Base-by-base conservation (phyloP, 2,797 vertebrate genomes). In the Craterocephalus amniculus region DNA sequence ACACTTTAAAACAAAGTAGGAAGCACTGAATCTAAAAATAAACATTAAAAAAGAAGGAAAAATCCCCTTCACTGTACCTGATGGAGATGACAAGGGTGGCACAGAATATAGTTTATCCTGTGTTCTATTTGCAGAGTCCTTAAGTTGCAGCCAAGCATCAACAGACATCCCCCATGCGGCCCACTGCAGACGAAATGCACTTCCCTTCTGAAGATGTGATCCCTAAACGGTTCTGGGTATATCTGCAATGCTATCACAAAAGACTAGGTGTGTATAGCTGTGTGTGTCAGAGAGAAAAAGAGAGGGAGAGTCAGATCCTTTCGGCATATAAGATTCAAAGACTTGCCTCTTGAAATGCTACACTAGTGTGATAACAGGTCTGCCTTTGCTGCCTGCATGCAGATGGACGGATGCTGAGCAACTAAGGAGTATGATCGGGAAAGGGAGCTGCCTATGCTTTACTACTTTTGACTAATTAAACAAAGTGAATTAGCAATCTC, bases 391-490 rank as follows among this genome's bases (percentile, higher is more conserved):
- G 22, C 55, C 34, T 72, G 35, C 55, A 70, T 29, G 31, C 36
- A 63, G 65, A 56, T 48, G 65, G 74, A 56, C 68, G 68, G 79
- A 81, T 78, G 75, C 70, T 78, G 81, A 78, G 78, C 76, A 67
- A 12, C 29, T 27, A 32, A 74, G 84, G 81, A 7, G 59, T 56
- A 35, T 83, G 83, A 79, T 81, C 79, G 40, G 22, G 82, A 83
- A 79, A 76, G 76, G 68, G 78, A 87, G 83, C 78, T 58, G 61
- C 32, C 55, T 27, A 62, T 79, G 80, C 84, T 87, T 80, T 83
- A 90, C 85, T 90, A 91, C 89, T 87, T 89, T 91, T 89, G 87
- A 88, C 83, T 93, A 91, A 91, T 89, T 87, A 88, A 89, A 90
- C 90, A 91, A 92, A 92, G 89, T 90, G 87, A 92, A 92, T 92